phyloP scores from a whole-genome alignment of 2,113 vertebrate species.

The Paramormyrops kingsleyae region DNA sequence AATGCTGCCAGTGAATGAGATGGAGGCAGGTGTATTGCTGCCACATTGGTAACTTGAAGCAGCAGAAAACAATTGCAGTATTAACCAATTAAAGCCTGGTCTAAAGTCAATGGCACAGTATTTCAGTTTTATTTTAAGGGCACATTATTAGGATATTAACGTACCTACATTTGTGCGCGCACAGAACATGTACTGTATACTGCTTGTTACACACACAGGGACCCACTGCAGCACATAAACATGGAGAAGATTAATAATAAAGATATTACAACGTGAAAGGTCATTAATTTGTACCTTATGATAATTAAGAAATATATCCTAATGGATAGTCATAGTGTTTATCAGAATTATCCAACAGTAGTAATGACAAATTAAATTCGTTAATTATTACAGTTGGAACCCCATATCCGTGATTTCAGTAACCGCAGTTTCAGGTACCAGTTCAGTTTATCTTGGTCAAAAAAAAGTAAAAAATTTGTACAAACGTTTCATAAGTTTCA shows the following conservation, averaged over 20 bases:
- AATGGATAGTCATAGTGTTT: not conserved
- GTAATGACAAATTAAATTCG: not conserved
- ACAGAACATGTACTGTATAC: not conserved
- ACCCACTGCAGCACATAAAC: not conserved
- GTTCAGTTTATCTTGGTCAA: no score
- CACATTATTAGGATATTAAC: not conserved
- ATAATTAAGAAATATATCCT: not conserved
- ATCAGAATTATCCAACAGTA: not conserved
- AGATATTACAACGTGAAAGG: not conserved
- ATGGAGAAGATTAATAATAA: not conserved
- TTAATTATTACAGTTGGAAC: no score
- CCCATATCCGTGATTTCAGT: no score
- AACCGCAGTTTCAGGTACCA: no score
- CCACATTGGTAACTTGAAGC: no score
- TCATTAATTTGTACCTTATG: not conserved
- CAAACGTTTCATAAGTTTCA: not conserved
- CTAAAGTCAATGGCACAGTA: not conserved
- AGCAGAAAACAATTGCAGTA: not conserved
- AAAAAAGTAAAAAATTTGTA: no score
- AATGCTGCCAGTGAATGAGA: no score
- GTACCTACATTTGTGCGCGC: not conserved
- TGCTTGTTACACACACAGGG: not conserved
- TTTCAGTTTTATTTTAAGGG: not conserved
- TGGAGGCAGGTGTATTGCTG: no score
- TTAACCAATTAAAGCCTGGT: not conserved